A percentile compares a stretch with the other conserved stretches of the same genome.
Conservation (phyloP, 1,140 invertebrate species). For the Cotesia vestalis region DNA sequence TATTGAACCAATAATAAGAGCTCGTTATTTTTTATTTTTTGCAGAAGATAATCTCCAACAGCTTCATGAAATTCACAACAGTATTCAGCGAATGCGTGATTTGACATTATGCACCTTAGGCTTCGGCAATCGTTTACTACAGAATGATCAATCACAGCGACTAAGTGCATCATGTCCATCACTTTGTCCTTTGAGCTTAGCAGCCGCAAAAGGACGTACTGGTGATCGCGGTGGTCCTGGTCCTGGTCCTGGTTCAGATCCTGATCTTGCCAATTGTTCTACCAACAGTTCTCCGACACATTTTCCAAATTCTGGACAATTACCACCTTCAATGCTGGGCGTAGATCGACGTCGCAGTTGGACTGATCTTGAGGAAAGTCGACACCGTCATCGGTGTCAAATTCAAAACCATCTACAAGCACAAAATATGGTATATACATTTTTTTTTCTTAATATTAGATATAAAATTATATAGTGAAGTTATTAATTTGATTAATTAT, state of each 20-base stretch:
- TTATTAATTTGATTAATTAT: not conserved
- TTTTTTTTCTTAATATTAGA: not conserved
- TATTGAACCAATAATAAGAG: no score
- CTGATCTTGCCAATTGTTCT: slow-evolving; percentile 63
- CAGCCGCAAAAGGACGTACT: slow-evolving; percentile 44
- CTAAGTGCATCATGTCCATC: slow-evolving; percentile 82
- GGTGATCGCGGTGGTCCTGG: slow-evolving; percentile 60
- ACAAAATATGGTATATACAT: slow-evolving; percentile 58
- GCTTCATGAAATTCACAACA: slow-evolving; percentile 77
- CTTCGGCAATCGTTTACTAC: slow-evolving; percentile 50
- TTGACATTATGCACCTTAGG: slow-evolving; percentile 66
- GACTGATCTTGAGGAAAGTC: slow-evolving; percentile 77
- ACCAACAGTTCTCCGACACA: slow-evolving; percentile 67
- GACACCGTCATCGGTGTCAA: slow-evolving; percentile 56
- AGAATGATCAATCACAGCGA: slow-evolving; percentile 60
- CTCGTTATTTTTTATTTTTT: slow-evolving; percentile 41
- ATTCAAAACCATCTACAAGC: slow-evolving; percentile 62
- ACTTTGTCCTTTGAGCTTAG: slow-evolving; percentile 58
- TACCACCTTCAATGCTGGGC: slow-evolving; percentile 53
- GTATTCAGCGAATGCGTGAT: slow-evolving; percentile 79
- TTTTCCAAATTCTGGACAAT: slow-evolving; percentile 51
- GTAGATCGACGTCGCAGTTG: slow-evolving; percentile 77
- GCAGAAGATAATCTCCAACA: slow-evolving; percentile 80
- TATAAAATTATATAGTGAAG: no score
- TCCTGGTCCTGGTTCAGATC: slow-evolving; percentile 64